These are phyloP conservation scores for Solea solea DNA, from an alignment of 2,113 vertebrate species.

Conservation along the genomic window DNA sequence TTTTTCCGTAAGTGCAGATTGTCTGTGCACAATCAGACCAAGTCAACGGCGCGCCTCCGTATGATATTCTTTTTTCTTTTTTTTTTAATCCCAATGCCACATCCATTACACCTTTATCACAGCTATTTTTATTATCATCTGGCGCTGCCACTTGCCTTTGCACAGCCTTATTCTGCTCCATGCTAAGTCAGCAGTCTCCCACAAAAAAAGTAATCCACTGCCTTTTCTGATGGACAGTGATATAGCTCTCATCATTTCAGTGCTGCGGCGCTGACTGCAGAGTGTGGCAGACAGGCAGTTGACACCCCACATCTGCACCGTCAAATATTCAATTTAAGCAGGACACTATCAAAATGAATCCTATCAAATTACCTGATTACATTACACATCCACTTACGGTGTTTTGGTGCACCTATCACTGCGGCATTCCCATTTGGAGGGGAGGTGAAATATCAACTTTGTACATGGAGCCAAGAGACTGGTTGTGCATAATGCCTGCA, in stretches of 20 bases:
- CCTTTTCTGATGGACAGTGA: slow-evolving; percentile 70
- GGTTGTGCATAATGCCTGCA: slow-evolving; percentile 32
- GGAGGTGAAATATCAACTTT: slow-evolving; percentile 26
- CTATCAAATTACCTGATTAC: slow-evolving; percentile 51
- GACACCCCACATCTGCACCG: slow-evolving; percentile 60
- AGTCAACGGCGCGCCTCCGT: slow-evolving; percentile 46
- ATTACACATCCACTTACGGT: slow-evolving; percentile 46
- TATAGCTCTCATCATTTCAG: slow-evolving; percentile 64
- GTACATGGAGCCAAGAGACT: slow-evolving; percentile 45
- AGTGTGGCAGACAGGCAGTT: slow-evolving; percentile 57
- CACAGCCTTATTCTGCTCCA: slow-evolving; percentile 63
- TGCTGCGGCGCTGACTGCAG: slow-evolving; percentile 22
- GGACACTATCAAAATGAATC: slow-evolving; percentile 45
- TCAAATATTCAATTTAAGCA: slow-evolving; percentile 53
- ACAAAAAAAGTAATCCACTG: slow-evolving; percentile 71
- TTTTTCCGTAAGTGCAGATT: slow-evolving; percentile 58
- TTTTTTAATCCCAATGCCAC: slow-evolving; percentile 52
- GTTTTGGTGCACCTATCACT: slow-evolving; percentile 27
- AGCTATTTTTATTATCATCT: slow-evolving; percentile 74
- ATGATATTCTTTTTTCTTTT: slow-evolving; percentile 66
- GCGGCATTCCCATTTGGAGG: slow-evolving; percentile 35
- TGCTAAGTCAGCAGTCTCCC: slow-evolving; percentile 73
- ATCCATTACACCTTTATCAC: slow-evolving; percentile 79
- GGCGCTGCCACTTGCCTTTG: slow-evolving; percentile 64
- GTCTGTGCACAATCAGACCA: slow-evolving; percentile 52